Conservation (phyloP, 2,113 vertebrate genomes). For the Ranitomeya variabilis region DNA sequence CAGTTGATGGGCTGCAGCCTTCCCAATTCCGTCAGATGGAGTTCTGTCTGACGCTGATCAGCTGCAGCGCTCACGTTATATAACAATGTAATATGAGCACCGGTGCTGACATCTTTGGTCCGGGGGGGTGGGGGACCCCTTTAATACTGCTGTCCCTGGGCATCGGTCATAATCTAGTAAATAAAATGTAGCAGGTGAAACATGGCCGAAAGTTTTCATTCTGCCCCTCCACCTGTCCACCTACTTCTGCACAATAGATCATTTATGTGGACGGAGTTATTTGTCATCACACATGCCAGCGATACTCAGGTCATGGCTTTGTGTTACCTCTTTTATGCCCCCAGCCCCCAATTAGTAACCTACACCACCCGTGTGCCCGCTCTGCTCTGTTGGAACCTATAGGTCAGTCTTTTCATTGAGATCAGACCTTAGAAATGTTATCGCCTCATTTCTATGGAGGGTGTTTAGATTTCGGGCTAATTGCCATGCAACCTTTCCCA, state of each 20-base stretch:
- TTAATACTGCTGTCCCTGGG: too few species aligned
- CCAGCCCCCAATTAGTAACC: neutral
- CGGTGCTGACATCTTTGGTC: too few species aligned
- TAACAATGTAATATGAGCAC: too few species aligned
- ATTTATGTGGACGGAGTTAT: neutral
- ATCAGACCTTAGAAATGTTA: neutral
- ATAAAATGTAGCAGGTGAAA: neutral
- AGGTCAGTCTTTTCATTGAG: too few species aligned
- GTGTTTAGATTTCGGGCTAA: neutral
- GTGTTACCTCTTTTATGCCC: neutral
- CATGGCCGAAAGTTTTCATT: neutral
- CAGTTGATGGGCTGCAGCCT: too few species aligned
- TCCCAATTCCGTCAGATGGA: too few species aligned
- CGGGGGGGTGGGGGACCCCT: too few species aligned
- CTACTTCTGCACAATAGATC: neutral
- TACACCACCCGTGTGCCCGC: too few species aligned
- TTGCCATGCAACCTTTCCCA: neutral
- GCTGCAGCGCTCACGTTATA: too few species aligned
- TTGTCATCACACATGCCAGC: neutral
- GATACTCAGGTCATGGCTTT: neutral
- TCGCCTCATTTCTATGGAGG: neutral
- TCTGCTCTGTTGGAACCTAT: neutral
- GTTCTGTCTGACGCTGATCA: too few species aligned
- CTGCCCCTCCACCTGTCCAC: neutral
- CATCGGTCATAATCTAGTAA: neutral